These are phyloP conservation scores for Rostratula benghalensis DNA, from an alignment of 2,113 vertebrate species.

Conservation along the genomic window DNA sequence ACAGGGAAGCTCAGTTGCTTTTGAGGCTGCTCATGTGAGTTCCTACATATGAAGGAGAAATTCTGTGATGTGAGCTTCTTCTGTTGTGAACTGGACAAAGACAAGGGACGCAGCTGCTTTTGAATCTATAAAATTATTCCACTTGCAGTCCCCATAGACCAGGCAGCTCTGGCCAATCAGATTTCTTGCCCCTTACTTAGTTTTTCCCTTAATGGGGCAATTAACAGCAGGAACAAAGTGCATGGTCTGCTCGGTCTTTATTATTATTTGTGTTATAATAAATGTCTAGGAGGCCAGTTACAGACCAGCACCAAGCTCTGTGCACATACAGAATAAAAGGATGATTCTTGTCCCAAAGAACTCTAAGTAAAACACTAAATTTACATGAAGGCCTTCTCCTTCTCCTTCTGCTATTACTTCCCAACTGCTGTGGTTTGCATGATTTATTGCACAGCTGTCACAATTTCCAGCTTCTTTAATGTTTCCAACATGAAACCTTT, in stretches of 20 bases:
- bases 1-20: background rate
- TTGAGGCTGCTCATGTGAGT: background rate
- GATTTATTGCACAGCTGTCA: slow-evolving; percentile 54
- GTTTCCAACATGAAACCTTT: slow-evolving; percentile 25
- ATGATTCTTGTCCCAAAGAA: background rate
- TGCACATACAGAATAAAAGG: background rate
- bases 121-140: slow-evolving; percentile 46
- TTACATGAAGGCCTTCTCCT: background rate
- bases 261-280: slow-evolving; percentile 63
- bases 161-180: slow-evolving; percentile 57
- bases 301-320: background rate
- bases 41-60: background rate
- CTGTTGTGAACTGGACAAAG: slow-evolving; percentile 48
- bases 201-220: slow-evolving; percentile 66
- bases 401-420: slow-evolving; percentile 2
- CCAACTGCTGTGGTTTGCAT: slow-evolving; percentile 45
- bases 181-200: slow-evolving; percentile 50
- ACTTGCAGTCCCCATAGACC: slow-evolving; percentile 12
- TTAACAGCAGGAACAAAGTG: slow-evolving; percentile 69
- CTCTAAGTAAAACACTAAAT: background rate
- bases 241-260: slow-evolving; percentile 51
- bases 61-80: background rate
- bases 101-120: slow-evolving; percentile 56
- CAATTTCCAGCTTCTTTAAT: slow-evolving; percentile 22
- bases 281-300: slow-evolving; percentile 13